Evolutionary conservation across 2,113 vertebrate genomes (phyloP), one percentile per base, ranked within the genome.

Genomic region (Phaethornis superciliosus): DNA sequence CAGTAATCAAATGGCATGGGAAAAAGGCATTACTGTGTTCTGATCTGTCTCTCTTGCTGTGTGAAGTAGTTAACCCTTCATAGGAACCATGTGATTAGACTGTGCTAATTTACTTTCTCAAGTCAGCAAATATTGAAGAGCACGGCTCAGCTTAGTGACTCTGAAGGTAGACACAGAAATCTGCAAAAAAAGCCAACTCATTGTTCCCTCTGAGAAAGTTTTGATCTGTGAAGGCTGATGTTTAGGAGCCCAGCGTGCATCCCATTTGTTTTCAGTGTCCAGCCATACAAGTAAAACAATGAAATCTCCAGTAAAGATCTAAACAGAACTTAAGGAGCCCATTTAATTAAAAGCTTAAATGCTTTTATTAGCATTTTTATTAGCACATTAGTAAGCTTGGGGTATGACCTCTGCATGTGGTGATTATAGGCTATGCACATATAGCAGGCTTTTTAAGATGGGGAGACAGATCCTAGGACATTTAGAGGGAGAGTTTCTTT

Each of bases 331-430:
- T 90, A 76, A 90, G 74, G 46, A 87, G 84, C 58, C 89, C 62
- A 40, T 40, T 40, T 40, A 40, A 40, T 40, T 40, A 40, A 40
- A 40, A 40, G 40, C 40, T 40, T 40, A 15, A 69, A 56, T 10
- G 89, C 27, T 87, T 93, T 95, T 92, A 89, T 93, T 88, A 93
- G 89, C 81, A 65, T 88, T 94, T 96, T 95, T 95, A 94, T 95
- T 89, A 87, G 94, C 94, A 46, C 87, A 80, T 93, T 68, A 89
- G 78, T 85, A 69, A 78, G 62, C 59, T 85, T 60, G 69, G 32
- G 83, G 60, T 65, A 87, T 92, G 76, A 78, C 51, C 95, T 87
- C 79, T 72, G 74, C 89, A 7, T 49, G 89, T 52, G 70, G 65
- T 85, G 65, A 76, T 93, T 89, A 55, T 6, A 59, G 80, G 35